Evolutionary conservation across 2,113 vertebrate species (phyloP), one percentile per base, ranked within the genome.

Genomic region (mouse (Mus musculus)): DNA sequence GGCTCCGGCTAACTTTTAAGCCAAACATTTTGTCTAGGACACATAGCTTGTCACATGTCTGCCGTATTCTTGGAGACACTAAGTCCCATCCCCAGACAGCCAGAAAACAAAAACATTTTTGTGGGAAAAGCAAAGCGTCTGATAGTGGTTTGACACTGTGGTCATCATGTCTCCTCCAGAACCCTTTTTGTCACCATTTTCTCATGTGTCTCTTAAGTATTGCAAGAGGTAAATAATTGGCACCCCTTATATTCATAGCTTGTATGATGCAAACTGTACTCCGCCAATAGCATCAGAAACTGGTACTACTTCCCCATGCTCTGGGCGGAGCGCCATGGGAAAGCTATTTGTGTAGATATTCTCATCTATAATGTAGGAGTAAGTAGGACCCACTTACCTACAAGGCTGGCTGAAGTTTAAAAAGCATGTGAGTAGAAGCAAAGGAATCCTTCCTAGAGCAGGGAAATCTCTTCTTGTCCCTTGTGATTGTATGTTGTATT

Each of bases 51-150:
- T n/a, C 33, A 13, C 73, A 65, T 73, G 33, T 30, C 81, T 33
- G 4, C 1, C 19, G 2, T 2, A 2, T 2, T 1, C 26, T 36
- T 49, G 49, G 22, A 78, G 39, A 26, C 28, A 30, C 2, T 12
- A 49, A 52, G 13, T 46, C 46, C 76, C 69, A 22, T 33, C 19
- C 36, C 46, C 12, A 42, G 30, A 30, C 20, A 77, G 3, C 24
- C 17, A 82, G 16, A 16, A 56, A 77, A 28, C 71, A 33, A 20
- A 39, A 61, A 49, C 61, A 76, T 16, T 36, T 36, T 28, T 46
- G 12, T 14, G 14, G n/a, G 26, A 7, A 65, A 90, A 78, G 33
- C 24, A 11, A 61, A 88, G 0, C 17, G 56, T 5, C 4, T 42
- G 9, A 0, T 39, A 11, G 10, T 30, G 26, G 6, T 10, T 0